Percentiles rank a stretch among this genome's conserved stretches.
Evolutionary conservation across 2,113 vertebrate species (phyloP).

Genomic region (Halcyon malimbica): DNA sequence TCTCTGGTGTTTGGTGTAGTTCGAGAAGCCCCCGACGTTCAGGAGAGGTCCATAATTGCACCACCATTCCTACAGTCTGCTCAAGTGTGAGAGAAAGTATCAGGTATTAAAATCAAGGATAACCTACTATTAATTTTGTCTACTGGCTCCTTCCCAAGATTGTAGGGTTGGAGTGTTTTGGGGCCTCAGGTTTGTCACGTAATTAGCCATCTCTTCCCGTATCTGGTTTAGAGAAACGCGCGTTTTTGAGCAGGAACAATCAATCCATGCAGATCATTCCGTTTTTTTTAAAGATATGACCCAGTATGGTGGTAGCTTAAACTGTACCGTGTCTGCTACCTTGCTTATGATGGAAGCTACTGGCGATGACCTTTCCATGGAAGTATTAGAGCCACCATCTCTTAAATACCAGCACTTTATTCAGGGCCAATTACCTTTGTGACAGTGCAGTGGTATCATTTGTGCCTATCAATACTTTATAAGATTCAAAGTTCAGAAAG

Average conservation of each 20-base stretch:
- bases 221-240: not conserved
- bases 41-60: not conserved
- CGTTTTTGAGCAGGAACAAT: not conserved
- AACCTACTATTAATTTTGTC: not conserved
- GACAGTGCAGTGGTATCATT: not conserved
- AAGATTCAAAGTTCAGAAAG: not conserved
- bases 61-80: not conserved
- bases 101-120: not conserved
- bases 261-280: not conserved
- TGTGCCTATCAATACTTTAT: not conserved
- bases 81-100: not conserved
- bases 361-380: not conserved
- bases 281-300: not conserved
- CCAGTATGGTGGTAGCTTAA: not conserved
- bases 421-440: not conserved
- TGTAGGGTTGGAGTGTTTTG: not conserved
- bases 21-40: not conserved
- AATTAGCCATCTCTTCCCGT: not conserved
- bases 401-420: not conserved
- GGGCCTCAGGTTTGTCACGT: not conserved
- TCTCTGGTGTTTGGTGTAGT: not conserved
- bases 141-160: not conserved
- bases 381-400: not conserved
- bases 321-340: not conserved
- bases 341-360: not conserved